phyloP scores from a whole-genome alignment of 2,797 vertebrate genomes.

The Leontocebus nigricollis region DNA sequence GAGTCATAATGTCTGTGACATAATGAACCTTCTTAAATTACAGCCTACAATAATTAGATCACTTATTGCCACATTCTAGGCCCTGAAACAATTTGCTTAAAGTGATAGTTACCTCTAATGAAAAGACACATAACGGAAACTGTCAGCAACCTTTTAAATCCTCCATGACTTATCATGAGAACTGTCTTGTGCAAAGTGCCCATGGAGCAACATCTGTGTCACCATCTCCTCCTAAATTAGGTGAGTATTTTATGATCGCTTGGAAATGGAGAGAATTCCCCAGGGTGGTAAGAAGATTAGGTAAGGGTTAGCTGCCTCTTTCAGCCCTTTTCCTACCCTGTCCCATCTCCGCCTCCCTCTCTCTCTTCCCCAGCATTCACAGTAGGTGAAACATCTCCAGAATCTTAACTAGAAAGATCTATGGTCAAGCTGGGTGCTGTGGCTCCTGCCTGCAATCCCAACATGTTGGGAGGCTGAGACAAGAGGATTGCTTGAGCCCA shows the following conservation, averaged over 20 bases:
- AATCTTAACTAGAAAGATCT: not conserved
- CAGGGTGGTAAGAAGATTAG: not conserved
- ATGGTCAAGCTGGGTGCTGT: not conserved
- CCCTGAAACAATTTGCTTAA: constrained; percentile 86
- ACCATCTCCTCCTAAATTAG: constrained; percentile 48
- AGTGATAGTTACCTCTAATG: constrained; percentile 85
- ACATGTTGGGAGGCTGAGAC: not conserved
- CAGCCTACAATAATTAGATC: constrained; percentile 88
- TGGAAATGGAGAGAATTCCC: constrained; percentile 34
- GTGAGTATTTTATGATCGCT: not conserved
- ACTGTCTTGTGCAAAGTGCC: constrained; percentile 5
- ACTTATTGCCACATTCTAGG: constrained; percentile 86
- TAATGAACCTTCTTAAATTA: constrained; percentile 88
- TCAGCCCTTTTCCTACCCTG: not conserved
- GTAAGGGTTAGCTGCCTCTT: not conserved
- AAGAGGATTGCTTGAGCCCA: not conserved
- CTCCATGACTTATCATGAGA: not conserved
- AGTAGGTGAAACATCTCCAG: not conserved
- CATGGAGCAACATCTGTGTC: not conserved
- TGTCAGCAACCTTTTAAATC: constrained; percentile 80
- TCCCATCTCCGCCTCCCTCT: not conserved
- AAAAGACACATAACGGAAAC: constrained; percentile 79
- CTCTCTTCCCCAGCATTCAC: not conserved
- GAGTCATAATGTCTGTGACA: constrained; percentile 87
- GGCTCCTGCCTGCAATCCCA: not conserved